Conservation (phyloP, 2,113 vertebrate genomes). For the Anser brachyrhynchus region DNA sequence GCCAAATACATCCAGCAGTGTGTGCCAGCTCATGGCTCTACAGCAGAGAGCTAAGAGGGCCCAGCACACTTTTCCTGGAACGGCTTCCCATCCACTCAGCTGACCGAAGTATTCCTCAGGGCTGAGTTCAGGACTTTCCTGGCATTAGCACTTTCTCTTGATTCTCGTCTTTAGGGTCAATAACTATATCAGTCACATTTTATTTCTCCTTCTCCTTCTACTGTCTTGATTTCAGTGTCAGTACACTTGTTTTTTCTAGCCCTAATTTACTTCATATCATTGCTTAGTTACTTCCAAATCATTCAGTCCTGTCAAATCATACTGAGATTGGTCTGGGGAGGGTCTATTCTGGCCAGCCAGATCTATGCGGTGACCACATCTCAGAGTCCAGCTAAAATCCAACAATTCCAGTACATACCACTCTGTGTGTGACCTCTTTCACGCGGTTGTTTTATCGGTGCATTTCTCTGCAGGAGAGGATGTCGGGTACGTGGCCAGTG, state of each 20-base stretch:
- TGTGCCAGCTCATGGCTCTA: neutral
- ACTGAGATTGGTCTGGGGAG: neutral
- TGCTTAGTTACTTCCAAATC: neutral
- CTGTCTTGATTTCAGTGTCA: neutral
- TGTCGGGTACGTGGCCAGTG: constrained; percentile 95
- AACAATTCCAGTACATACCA: neutral
- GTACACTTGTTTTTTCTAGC: neutral
- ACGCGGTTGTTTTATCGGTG: neutral
- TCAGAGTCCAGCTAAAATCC: neutral
- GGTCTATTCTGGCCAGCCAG: neutral
- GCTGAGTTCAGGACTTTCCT: neutral
- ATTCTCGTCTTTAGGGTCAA: neutral
- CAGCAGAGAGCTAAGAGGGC: neutral
- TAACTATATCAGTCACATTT: neutral
- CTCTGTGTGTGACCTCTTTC: neutral
- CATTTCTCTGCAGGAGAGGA: constrained; percentile 85
- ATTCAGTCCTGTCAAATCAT: neutral
- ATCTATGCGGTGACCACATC: neutral
- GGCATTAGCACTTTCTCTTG: neutral
- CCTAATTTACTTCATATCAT: neutral
- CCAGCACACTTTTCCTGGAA: fast-evolving
- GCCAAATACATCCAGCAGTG: fast-evolving
- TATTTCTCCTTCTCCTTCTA: neutral
- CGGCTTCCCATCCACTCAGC: neutral
- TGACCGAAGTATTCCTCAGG: neutral